These are phyloP conservation scores for Geotrupes spiniger DNA, from an alignment of 2,888 invertebrate genomes.

Conservation along the genomic window DNA sequence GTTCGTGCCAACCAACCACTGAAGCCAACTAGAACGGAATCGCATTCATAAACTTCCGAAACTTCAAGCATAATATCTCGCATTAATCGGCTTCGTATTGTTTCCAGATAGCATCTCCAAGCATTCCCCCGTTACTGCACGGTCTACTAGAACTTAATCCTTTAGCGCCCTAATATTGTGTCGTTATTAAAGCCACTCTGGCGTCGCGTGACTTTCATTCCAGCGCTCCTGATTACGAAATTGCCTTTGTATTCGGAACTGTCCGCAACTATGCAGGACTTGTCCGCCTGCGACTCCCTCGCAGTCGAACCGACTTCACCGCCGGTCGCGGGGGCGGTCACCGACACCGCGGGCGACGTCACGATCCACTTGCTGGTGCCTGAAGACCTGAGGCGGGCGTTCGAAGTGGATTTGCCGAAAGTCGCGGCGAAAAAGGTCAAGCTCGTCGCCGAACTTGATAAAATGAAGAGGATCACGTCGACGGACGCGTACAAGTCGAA, in stretches of 20 bases:
- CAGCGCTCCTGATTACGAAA: conserved; percentile 13
- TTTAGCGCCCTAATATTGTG: no score
- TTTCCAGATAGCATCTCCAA: no score
- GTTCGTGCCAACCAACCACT: no score
- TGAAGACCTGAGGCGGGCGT: conserved; percentile 33
- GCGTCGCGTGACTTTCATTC: neutral
- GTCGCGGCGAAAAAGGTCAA: conserved; percentile 42
- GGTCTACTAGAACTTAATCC: no score
- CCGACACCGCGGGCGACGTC: conserved; percentile 36
- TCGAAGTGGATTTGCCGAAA: conserved; percentile 39
- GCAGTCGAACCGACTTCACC: conserved; percentile 2
- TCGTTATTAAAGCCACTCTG: no score
- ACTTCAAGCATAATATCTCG: no score
- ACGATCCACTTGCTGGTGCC: conserved; percentile 41
- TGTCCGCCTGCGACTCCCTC: conserved; percentile 33
- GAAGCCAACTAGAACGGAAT: no score
- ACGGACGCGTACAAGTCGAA: conserved; percentile 39
- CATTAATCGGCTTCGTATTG: no score
- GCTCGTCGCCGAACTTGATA: conserved; percentile 42
- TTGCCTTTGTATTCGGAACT: conserved; percentile 18
- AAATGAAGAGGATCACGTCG: conserved; percentile 39
- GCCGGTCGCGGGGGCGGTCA: conserved; percentile 12
- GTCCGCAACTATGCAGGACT: conserved; percentile 35
- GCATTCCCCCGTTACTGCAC: no score
- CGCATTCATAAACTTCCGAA: no score